Evolutionary conservation across 2,797 vertebrate species (phyloP), one percentile per base, ranked within the genome.

Genomic region (Enteromius mattozi): DNA sequence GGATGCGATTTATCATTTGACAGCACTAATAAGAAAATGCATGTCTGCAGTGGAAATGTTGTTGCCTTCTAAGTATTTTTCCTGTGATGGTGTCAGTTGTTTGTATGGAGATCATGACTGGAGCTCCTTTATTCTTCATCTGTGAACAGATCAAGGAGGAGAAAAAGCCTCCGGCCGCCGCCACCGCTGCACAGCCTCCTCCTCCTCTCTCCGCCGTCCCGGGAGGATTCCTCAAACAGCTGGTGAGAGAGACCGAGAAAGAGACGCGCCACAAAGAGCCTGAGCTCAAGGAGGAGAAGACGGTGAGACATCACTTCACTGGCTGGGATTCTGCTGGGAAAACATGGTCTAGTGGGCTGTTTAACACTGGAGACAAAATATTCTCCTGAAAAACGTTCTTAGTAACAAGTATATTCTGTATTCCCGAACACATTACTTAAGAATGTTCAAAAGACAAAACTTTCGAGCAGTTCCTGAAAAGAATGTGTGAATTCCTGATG

Each of bases 181-280:
- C 66, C 2, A 1, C 24, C 2, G 88, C 94, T 0, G 85, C 95
- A 0, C 93, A 93, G 0, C 94, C 96, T 0, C 96, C 97, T 0
- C 93, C 96, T 0, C 93, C 96, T 0, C 93, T 97, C 78, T 97
- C 97, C 0, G 94, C 94, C 35, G 92, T 97, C 81, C 97, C 98
- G 0, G 97, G 97, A 10, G 98, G 98, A 1, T 97, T 98, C 94
- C 98, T 99, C 89, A 97, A 94, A 87, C 98, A 99, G 90, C 96
- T 99, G 0, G 98, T 99, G 85, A 89, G 97, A 83, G 96, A 98
- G 83, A 96, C 97, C 0, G 98, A 99, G 93, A 97, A 98, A 86
- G 97, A 98, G 89, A 96, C 94, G 0, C 95, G 95, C 17, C 72
- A 80, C 42, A 98, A 94, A 82, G 96, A 95, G 65, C 94, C 95